These are phyloP conservation scores for Gastracanthus pulcherrimus DNA, from an alignment of 2,888 invertebrate genomes.

Conservation along the genomic window DNA sequence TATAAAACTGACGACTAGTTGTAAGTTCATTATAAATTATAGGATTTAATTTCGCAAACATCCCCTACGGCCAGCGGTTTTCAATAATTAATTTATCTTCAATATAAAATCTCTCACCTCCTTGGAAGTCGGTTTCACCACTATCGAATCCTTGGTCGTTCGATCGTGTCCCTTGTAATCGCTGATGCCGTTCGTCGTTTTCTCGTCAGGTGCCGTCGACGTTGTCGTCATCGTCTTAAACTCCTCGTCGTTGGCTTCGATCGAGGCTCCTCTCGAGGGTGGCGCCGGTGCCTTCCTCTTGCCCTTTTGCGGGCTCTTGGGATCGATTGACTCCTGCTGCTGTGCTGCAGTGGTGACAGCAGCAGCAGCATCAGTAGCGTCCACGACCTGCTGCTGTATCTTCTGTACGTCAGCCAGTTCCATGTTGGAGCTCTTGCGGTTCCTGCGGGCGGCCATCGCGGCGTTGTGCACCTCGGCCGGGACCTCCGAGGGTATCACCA, in stretches of 20 bases:
- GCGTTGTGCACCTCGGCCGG: slow-evolving; percentile 86
- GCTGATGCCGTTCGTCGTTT: slow-evolving; percentile 53
- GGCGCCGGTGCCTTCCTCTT: slow-evolving; percentile 88
- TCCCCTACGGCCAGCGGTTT: too few species aligned
- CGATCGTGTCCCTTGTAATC: slow-evolving; percentile 25
- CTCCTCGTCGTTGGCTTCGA: slow-evolving; percentile 69
- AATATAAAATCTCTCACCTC: background rate
- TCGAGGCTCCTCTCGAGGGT: slow-evolving; percentile 73
- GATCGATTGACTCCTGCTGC: slow-evolving; percentile 66
- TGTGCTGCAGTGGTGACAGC: slow-evolving; percentile 57
- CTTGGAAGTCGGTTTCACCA: background rate
- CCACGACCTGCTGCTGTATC: slow-evolving; percentile 19
- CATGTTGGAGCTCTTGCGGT: slow-evolving; percentile 80
- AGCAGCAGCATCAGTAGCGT: slow-evolving; percentile 26
- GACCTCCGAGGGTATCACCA: slow-evolving; percentile 82
- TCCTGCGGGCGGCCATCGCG: slow-evolving; percentile 84
- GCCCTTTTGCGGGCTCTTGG: slow-evolving; percentile 79
- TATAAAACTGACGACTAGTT: too few species aligned
- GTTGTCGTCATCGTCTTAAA: slow-evolving; percentile 60
- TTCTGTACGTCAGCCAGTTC: slow-evolving; percentile 61
- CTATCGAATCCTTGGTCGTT: slow-evolving; percentile 26
- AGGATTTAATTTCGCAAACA: too few species aligned
- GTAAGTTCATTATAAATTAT: too few species aligned
- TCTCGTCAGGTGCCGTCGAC: slow-evolving; percentile 61
- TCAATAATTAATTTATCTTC: too few species aligned